A percentile compares a stretch with the other conserved stretches of the same genome.
Conservation (phyloP, 2,888 invertebrate species). For the Ecdyonurus torrentis region DNA sequence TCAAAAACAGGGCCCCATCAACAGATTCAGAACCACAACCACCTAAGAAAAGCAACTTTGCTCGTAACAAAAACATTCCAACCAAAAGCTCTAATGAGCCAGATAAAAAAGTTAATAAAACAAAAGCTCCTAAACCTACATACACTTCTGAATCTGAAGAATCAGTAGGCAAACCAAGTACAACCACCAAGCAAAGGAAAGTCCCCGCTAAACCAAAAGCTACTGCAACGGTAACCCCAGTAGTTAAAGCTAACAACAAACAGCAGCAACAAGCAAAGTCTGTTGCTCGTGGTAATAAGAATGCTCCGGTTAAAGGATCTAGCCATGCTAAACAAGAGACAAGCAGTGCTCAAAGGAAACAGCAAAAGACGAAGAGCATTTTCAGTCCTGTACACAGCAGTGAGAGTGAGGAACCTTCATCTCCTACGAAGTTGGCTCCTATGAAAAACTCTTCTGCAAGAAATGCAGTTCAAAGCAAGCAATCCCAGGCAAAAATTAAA, state of each 20-base stretch:
- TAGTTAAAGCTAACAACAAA: conserved; percentile 21
- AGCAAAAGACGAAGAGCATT: conserved; percentile 32
- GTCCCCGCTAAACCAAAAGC: conserved; percentile 42
- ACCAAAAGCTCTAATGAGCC: not conserved
- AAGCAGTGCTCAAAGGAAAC: conserved; percentile 23
- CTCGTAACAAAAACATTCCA: not conserved
- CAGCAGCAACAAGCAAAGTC: conserved; percentile 9
- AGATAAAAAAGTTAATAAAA: conserved; percentile 7
- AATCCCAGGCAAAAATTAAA: conserved; percentile 24
- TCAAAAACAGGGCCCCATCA: conserved; percentile 8
- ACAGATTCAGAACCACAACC: conserved; percentile 9
- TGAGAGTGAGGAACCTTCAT: conserved; percentile 32
- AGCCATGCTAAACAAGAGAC: conserved; percentile 25
- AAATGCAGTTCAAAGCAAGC: conserved; percentile 13
- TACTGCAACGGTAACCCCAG: conserved; percentile 15
- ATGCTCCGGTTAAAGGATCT: conserved; percentile 27
- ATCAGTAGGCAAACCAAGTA: conserved; percentile 25
- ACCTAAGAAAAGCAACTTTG: conserved; percentile 3
- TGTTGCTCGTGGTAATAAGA: conserved; percentile 11
- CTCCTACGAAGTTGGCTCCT: conserved; percentile 26
- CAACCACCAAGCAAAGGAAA: conserved; percentile 28
- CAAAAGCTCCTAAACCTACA: conserved; percentile 14
- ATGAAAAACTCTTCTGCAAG: conserved; percentile 24
- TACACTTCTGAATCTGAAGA: conserved; percentile 45
- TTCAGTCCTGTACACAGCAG: conserved; percentile 66